Conservation (phyloP, 2,888 invertebrate genomes). For the Meta bourneti region DNA sequence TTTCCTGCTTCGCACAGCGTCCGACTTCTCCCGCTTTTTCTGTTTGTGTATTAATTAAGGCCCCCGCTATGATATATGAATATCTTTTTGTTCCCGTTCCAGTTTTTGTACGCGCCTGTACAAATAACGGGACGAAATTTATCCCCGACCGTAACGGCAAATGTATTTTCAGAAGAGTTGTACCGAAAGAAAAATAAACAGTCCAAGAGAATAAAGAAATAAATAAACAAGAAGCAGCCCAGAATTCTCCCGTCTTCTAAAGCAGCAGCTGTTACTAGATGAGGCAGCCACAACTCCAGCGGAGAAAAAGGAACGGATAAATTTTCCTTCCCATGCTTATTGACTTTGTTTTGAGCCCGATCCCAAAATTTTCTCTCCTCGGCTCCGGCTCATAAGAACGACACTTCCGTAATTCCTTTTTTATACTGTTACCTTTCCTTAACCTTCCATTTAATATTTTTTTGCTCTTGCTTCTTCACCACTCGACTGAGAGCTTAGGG, state of each 20-base stretch:
- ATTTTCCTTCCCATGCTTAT: slow-evolving; percentile 26
- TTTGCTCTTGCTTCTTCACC: background rate
- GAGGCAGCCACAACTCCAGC: slow-evolving; percentile 27
- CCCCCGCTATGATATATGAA: slow-evolving; percentile 40
- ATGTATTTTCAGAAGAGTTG: slow-evolving; percentile 22
- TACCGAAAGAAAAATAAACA: slow-evolving; percentile 25
- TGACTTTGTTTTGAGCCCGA: slow-evolving; percentile 34
- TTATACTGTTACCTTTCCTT: slow-evolving; percentile 33
- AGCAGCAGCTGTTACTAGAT: slow-evolving; percentile 52
- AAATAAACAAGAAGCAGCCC: background rate
- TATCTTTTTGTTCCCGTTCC: background rate
- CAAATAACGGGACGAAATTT: slow-evolving; percentile 42
- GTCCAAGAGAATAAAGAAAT: slow-evolving; percentile 8
- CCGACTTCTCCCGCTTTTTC: background rate
- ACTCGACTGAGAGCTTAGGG: background rate
- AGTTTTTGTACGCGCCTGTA: background rate
- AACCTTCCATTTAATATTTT: slow-evolving; percentile 49
- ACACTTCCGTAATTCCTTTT: slow-evolving; percentile 42
- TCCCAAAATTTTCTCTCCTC: slow-evolving; percentile 27
- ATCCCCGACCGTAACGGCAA: slow-evolving; percentile 25
- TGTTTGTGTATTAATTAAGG: slow-evolving; percentile 51
- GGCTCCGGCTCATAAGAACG: slow-evolving; percentile 22
- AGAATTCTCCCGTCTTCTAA: slow-evolving; percentile 24
- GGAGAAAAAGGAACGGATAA: slow-evolving; percentile 22
- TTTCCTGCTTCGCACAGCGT: slow-evolving; percentile 8